A percentile compares a stretch with the other conserved stretches of the same genome.
Conservation (phyloP, 2,888 invertebrate genomes). For the Helleia helle region DNA sequence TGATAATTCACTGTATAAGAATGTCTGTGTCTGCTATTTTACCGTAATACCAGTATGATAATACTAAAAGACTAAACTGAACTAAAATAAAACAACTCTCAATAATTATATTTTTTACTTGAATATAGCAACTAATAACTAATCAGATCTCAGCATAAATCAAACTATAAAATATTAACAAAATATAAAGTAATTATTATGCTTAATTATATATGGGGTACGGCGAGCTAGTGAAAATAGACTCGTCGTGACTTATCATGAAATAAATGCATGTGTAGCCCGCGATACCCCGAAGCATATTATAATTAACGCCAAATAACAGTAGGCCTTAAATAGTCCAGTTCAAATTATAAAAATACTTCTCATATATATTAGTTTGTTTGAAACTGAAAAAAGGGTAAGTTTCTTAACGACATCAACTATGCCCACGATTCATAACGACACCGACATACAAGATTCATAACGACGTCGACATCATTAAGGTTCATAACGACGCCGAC, state of each 20-base stretch:
- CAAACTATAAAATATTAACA: conserved; percentile 17
- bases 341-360: no score
- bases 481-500: no score
- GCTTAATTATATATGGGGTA: not conserved
- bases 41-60: no score
- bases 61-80: no score
- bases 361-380: no score
- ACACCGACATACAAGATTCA: no score
- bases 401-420: no score
- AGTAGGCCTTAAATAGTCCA: not conserved
- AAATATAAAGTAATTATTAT: conserved; percentile 13
- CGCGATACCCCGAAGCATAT: conserved; percentile 6
- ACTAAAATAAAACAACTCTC: conserved; percentile 12
- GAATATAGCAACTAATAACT: conserved; percentile 23
- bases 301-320: conserved; percentile 10
- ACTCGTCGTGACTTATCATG: conserved; percentile 4
- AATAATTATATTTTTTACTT: conserved; percentile 17
- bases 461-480: no score
- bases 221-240: not conserved
- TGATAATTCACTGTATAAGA: no score
- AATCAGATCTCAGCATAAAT: conserved; percentile 18
- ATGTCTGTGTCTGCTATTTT: no score
- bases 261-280: conserved; percentile 15
- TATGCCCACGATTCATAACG: no score
- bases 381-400: no score